Evolutionary conservation across 1,140 invertebrate species (phyloP), one percentile per base, ranked within the genome.

Genomic region (Zophobas morio): DNA sequence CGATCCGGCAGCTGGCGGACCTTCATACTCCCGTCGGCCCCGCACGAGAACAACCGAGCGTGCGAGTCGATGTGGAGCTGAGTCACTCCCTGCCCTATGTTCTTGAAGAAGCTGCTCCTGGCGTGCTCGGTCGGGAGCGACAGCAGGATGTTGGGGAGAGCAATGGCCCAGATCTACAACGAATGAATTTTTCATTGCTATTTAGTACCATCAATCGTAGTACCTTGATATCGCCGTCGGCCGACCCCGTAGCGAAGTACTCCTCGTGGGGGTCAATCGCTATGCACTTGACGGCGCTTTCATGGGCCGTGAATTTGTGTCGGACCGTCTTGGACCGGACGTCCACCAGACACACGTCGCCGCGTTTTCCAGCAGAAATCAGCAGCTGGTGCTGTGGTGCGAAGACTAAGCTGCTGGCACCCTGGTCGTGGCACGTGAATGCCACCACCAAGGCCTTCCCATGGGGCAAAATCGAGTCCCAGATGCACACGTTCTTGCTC

Each of bases 181-280:
- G 6, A 51, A 33, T 5, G 40, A 66, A 77, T 70, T 77, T 20
- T 20, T 20, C 20, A 20, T 20, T 20, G 20, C 20, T 20, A 20
- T 20, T 20, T 20, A 20, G 20, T 20, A 20, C 20, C 20, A 20
- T 20, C 20, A 20, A 20, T 20, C 20, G 20, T 20, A 20, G 20
- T 87, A 98, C 98, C 92, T 99, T 99, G 79, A 99, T 98, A 88
- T 99, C 97, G 34, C 98, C 98, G 87, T 99, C 98, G n/a, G 96
- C 96, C 47, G 98, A 96, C 42, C 98, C 98, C 72, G 98, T 98
- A 4, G 97, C 96, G 87, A 99, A 99, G 87, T 96, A 96, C 87
- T 99, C 97, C 88, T 99, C 97, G 70, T 94, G 92, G 0, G 96
- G 95, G 89, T 99, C 97, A 6, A 99, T 89, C 40, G 96, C 94